Conservation (phyloP, 1,140 invertebrate species). For the Lysiphlebus fabarum region DNA sequence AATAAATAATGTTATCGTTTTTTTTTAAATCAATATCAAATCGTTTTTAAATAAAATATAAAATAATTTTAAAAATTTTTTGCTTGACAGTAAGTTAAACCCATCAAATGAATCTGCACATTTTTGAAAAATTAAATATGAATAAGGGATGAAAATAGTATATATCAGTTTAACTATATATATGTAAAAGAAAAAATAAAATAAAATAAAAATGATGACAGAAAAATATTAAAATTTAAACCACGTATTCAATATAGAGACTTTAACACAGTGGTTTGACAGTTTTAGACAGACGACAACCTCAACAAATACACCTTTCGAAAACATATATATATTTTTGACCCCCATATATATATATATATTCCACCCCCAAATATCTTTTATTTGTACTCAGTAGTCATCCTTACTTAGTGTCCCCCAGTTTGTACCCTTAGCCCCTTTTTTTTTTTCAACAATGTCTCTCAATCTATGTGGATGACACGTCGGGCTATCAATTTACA, state of each 20-base stretch:
- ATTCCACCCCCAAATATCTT: not conserved
- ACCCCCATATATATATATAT: conserved; percentile 4
- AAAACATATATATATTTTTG: not conserved
- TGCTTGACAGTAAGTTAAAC: too few relatives aligned
- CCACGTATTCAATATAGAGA: conserved; percentile 22
- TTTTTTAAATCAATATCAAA: too few relatives aligned
- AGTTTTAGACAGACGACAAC: conserved; percentile 4
- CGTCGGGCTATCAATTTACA: conserved; percentile 18
- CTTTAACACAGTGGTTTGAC: conserved; percentile 14
- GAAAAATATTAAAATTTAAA: conserved; percentile 17
- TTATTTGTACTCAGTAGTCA: not conserved
- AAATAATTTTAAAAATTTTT: too few relatives aligned
- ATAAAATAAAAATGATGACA: not conserved
- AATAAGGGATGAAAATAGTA: not conserved
- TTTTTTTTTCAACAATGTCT: conserved; percentile 1
- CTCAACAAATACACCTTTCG: conserved; percentile 17
- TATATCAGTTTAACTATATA: conserved; percentile 4
- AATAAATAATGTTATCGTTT: too few relatives aligned
- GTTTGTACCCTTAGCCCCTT: not conserved
- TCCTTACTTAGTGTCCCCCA: conserved; percentile 2
- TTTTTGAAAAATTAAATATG: too few relatives aligned
- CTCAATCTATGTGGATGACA: not conserved
- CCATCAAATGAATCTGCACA: too few relatives aligned
- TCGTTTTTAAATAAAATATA: too few relatives aligned
- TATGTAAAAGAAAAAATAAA: conserved; percentile 2